Conservation (phyloP, 2,113 vertebrate species). For the Gymnorhina tibicen region DNA sequence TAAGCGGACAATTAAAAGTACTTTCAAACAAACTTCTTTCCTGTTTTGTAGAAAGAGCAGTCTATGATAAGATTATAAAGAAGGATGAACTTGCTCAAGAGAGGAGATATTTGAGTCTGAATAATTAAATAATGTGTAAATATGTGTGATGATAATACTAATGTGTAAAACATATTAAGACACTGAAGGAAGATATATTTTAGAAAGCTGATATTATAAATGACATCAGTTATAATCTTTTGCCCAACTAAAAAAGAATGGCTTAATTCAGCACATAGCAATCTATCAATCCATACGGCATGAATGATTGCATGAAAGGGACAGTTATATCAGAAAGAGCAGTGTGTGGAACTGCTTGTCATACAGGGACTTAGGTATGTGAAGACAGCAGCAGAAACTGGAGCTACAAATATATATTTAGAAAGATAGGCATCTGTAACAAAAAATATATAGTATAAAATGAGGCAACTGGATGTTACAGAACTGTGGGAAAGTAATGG, state of each 20-base stretch:
- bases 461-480: neutral
- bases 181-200: neutral
- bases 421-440: neutral
- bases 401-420: neutral
- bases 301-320: neutral
- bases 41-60: neutral
- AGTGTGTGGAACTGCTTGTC: neutral
- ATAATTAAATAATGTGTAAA: neutral
- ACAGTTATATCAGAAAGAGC: neutral
- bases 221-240: neutral
- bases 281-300: neutral
- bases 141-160: neutral
- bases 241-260: neutral
- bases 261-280: neutral
- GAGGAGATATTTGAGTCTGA: neutral
- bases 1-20: neutral
- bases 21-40: neutral
- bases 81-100: neutral
- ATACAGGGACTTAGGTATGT: neutral
- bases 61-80: neutral
- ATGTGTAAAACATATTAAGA: neutral
- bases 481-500: neutral
- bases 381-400: neutral
- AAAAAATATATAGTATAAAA: neutral
- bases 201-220: neutral